Evolutionary conservation across 2,888 invertebrate genomes (phyloP).

Genomic region (Agriotes lineatus): DNA sequence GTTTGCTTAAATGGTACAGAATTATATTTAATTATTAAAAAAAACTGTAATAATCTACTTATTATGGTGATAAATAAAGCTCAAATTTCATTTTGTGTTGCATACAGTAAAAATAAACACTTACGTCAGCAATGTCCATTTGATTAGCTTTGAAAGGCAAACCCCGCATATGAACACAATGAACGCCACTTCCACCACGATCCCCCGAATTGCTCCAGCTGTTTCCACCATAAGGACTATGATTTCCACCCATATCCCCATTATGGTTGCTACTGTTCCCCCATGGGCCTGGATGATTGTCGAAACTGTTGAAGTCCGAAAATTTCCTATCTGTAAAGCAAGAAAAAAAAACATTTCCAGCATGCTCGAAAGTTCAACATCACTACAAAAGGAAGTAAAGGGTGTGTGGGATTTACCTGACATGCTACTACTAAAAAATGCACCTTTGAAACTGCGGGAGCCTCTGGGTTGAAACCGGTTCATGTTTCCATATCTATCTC

Average conservation of each 20-base stretch:
- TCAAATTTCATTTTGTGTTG: no score
- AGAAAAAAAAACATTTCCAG: no score
- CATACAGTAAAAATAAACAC: no score
- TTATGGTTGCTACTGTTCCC: constrained; percentile 43
- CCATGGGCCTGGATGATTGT: constrained; percentile 52
- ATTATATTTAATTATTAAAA: no score
- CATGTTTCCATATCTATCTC: constrained; percentile 71
- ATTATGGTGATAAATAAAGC: no score
- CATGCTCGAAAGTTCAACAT: no score
- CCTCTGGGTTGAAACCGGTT: constrained; percentile 61
- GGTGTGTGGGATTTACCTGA: constrained; percentile 46
- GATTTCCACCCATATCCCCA: constrained; percentile 47
- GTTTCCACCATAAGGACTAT: constrained; percentile 48
- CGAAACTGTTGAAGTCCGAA: constrained; percentile 54
- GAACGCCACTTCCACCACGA: constrained; percentile 64
- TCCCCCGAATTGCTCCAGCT: constrained; percentile 59
- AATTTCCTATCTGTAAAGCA: constrained; percentile 43
- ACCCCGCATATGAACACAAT: constrained; percentile 84
- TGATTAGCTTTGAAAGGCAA: constrained; percentile 89
- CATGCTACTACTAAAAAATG: constrained; percentile 52
- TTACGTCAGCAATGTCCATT: constrained; percentile 85
- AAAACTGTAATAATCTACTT: no score
- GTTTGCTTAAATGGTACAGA: no score
- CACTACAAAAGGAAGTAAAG: not conserved
- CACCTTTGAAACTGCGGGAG: constrained; percentile 65